Evolutionary conservation across 2,888 invertebrate genomes (phyloP).

Genomic region (Ichneumoninae sp.): DNA sequence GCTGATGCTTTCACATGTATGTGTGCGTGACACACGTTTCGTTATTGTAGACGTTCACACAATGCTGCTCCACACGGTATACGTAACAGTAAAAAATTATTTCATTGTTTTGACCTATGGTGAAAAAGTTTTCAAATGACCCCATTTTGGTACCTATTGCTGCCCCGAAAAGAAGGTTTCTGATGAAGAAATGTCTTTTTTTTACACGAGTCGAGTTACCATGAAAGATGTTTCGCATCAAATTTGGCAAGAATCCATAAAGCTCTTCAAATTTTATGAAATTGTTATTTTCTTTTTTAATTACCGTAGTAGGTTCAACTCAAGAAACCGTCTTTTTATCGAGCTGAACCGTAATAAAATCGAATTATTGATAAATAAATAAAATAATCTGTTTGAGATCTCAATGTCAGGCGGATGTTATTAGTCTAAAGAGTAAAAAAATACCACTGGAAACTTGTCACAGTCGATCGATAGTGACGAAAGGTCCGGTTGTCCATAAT

Average conservation of each 20-base stretch:
- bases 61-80: background rate
- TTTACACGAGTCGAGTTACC: background rate
- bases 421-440: background rate
- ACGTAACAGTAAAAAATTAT: background rate
- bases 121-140: background rate
- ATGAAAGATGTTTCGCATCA: background rate
- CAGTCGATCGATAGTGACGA: constrained; percentile 42
- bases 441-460: background rate
- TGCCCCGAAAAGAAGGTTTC: background rate
- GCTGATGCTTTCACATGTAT: constrained; percentile 52
- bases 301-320: background rate
- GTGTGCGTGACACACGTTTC: constrained; percentile 33
- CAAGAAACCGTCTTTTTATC: background rate
- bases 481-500: constrained; percentile 30
- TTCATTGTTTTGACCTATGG: background rate
- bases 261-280: background rate
- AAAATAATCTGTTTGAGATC: background rate
- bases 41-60: background rate
- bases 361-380: background rate
- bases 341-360: background rate
- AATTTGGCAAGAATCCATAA: background rate
- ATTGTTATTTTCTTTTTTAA: background rate
- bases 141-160: background rate
- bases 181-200: background rate
- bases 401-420: background rate